phyloP scores from a whole-genome alignment of 2,797 vertebrate species.

The Geotrypetes seraphini region DNA sequence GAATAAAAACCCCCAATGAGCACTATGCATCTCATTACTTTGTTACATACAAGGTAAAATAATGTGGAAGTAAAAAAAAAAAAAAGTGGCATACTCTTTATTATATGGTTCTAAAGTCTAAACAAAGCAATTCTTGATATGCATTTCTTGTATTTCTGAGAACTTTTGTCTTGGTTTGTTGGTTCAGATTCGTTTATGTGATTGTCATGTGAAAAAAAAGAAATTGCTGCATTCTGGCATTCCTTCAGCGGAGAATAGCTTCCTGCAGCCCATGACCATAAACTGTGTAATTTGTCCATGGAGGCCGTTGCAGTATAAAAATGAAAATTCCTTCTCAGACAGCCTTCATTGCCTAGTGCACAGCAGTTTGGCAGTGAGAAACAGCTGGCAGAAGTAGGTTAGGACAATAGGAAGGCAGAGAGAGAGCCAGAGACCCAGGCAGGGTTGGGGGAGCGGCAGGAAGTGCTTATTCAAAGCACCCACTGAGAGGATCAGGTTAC shows the following conservation, averaged over 20 bases:
- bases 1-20: no score
- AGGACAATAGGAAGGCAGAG: constrained; percentile 54
- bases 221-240: constrained; percentile 14
- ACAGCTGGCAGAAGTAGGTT: constrained; percentile 52
- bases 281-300: constrained; percentile 40
- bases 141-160: constrained; percentile 23
- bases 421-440: no score
- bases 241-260: constrained; percentile 10
- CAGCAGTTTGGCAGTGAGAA: constrained; percentile 63
- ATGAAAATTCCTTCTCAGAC: constrained; percentile 41
- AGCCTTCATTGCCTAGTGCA: constrained; percentile 48
- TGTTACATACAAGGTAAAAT: no score
- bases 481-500: constrained; percentile 55
- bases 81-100: no score
- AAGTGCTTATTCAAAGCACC: constrained; percentile 34
- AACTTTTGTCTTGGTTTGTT: constrained; percentile 17
- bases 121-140: constrained; percentile 4
- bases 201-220: constrained; percentile 18
- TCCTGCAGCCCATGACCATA: constrained; percentile 26
- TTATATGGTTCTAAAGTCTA: no score
- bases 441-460: no score
- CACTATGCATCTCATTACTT: no score
- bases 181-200: constrained; percentile 9
- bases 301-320: constrained; percentile 43
- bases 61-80: no score